Base-by-base conservation (phyloP, 2,888 invertebrate species). In the Cephus rjabovi region DNA sequence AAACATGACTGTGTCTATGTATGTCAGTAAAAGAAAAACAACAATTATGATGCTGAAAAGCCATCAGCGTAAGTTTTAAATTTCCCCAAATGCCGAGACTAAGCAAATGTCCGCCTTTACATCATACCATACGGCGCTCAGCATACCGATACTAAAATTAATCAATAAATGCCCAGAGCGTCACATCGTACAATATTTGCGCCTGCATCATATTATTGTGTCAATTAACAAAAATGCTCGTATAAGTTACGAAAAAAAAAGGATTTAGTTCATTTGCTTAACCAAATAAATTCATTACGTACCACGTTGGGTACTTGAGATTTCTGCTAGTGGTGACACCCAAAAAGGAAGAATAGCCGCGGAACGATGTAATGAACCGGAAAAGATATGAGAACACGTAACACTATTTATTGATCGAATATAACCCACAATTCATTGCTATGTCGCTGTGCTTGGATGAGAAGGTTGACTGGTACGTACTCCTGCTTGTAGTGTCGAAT, bases 331-430 rank as follows among this genome's bases (percentile, higher is more conserved):
- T 23, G 56, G 23, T 56, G 56, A 56, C 56, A 56, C 56, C 15
- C 23, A 56, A 56, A 23, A 56, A 56, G 9, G 9, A 56, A 23
- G 9, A 23, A 9, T 56, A 56, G 2, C 56, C 56, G 56, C 9
- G 56, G 9, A 23, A 56, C 9, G 9, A 56, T 56, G 56, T 9
- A 56, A 56, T 56, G 2, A 23, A 23, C 56, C 9, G 56, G 56
- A 56, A 56, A 3, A 56, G 2, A 23, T 56, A 56, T 23, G 56
- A 56, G 23, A 56, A 56, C 56, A 56, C 56, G 56, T 56, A 23
- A 56, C 33, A 71, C 71, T 71, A 31, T 71, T 71, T 71, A 71
- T 71, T 71, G 71, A 71, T 71, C 71, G 31, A 33, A 12, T 23
- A 71, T 71, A 71, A 1, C 71, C 12, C 71, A 31, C 71, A 31